These are phyloP conservation scores for Styela clava DNA, from an alignment of 23 tunicate species.

Conservation along the genomic window DNA sequence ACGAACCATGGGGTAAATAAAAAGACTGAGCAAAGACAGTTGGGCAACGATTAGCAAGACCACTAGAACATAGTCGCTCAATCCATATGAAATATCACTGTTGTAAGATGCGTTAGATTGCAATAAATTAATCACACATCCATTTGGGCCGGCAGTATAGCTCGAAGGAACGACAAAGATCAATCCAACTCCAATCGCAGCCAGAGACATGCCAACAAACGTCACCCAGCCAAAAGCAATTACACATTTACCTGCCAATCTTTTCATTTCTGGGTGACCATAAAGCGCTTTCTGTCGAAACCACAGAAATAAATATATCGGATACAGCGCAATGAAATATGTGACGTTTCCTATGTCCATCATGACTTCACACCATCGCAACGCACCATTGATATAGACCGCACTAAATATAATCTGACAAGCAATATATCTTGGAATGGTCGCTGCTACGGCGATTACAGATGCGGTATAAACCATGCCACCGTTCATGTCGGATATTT, in stretches of 20 bases:
- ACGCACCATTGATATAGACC: slow-evolving; percentile 10
- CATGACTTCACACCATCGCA: slow-evolving; percentile 33
- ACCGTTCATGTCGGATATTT: slow-evolving; percentile 20
- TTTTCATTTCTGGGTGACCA: slow-evolving; percentile 36
- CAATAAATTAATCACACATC: slow-evolving; percentile 29
- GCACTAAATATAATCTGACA: slow-evolving; percentile 29
- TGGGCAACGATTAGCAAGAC: slow-evolving; percentile 48
- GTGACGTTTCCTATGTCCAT: slow-evolving; percentile 34
- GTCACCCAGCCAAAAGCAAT: slow-evolving; percentile 31
- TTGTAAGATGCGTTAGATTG: not conserved
- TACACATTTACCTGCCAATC: slow-evolving; percentile 1
- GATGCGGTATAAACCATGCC: slow-evolving; percentile 36
- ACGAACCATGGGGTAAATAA: slow-evolving; percentile 53
- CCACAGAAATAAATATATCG: slow-evolving; percentile 49
- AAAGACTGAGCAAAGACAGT: slow-evolving; percentile 36
- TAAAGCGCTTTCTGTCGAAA: slow-evolving; percentile 49
- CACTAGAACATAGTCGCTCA: slow-evolving; percentile 14
- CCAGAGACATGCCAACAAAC: not conserved
- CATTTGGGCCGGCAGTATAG: slow-evolving; percentile 26
- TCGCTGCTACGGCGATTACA: slow-evolving; percentile 31
- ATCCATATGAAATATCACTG: not conserved
- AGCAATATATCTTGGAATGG: slow-evolving; percentile 24
- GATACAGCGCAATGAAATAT: slow-evolving; percentile 26
- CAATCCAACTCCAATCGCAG: slow-evolving; percentile 32
- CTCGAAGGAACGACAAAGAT: slow-evolving; percentile 38